Evolutionary conservation across 2,113 vertebrate species (phyloP).

Genomic region (Dipodomys ordii): DNA sequence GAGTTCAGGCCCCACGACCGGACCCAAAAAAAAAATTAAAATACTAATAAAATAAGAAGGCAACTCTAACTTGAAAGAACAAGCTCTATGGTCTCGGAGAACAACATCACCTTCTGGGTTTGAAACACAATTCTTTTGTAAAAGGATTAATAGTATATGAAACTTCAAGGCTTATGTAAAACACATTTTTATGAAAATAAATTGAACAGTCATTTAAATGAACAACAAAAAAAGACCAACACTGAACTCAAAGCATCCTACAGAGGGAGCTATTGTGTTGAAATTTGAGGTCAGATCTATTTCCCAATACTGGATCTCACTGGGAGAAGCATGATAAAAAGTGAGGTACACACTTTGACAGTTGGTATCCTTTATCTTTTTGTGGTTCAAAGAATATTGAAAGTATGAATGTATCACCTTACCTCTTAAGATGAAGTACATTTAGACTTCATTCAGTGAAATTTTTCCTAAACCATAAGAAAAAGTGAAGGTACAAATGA

Average conservation of each 20-base stretch:
- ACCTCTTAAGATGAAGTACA: slow-evolving; percentile 6
- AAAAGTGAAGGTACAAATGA: background rate
- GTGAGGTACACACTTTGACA: background rate
- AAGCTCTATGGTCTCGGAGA: no score
- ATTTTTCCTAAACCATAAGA: background rate
- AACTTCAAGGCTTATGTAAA: no score
- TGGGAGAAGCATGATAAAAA: background rate
- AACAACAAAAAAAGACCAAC: background rate
- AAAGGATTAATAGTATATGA: no score
- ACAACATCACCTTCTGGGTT: no score
- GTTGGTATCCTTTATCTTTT: slow-evolving; percentile 22
- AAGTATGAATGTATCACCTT: slow-evolving; percentile 56
- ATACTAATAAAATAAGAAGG: no score
- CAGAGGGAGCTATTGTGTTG: background rate
- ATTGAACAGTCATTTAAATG: background rate
- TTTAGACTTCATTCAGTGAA: slow-evolving; percentile 38
- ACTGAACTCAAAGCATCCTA: slow-evolving; percentile 26
- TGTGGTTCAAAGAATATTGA: slow-evolving; percentile 50
- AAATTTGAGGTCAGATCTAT: background rate
- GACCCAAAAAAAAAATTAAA: no score
- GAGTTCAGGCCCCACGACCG: no score
- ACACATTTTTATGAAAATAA: no score
- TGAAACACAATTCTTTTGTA: no score
- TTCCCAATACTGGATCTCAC: background rate
- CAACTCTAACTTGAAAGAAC: no score